A percentile compares a stretch with the other conserved stretches of the same genome.
Conservation (phyloP, 2,113 vertebrate species). For the Aldabrachelys gigantea region DNA sequence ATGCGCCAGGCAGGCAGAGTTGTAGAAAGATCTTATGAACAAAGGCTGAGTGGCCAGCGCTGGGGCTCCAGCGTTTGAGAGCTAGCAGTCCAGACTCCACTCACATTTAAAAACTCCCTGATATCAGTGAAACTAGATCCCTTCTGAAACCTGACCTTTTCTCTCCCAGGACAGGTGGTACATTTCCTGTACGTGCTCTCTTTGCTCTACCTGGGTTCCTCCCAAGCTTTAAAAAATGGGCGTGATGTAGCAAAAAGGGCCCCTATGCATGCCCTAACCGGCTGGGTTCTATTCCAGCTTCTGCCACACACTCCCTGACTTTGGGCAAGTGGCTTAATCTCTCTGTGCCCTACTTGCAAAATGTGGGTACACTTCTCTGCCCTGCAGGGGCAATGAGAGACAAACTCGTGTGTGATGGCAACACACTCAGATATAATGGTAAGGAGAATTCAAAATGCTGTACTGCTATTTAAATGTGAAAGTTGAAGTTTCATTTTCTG, state of each 20-base stretch:
- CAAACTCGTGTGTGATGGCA: not conserved
- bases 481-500: slow-evolving; percentile 30
- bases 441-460: slow-evolving; percentile 25
- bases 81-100: no score
- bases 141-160: no score
- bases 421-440: not conserved
- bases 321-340: not conserved
- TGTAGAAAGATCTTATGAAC: not conserved
- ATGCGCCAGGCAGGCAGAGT: not conserved
- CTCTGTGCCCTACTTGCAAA: not conserved
- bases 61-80: no score
- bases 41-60: no score
- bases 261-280: not conserved
- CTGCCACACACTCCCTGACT: not conserved
- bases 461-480: slow-evolving; percentile 51
- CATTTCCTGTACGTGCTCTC: no score
- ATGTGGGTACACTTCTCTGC: not conserved
- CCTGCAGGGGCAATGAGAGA: not conserved
- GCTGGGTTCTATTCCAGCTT: no score
- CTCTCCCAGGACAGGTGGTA: no score
- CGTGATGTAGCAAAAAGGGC: no score
- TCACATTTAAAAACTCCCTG: no score
- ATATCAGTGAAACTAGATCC: no score
- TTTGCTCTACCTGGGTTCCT: no score
- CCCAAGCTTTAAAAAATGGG: no score